phyloP scores from a whole-genome alignment of 2,113 vertebrate genomes.

The Xenopus laevis region DNA sequence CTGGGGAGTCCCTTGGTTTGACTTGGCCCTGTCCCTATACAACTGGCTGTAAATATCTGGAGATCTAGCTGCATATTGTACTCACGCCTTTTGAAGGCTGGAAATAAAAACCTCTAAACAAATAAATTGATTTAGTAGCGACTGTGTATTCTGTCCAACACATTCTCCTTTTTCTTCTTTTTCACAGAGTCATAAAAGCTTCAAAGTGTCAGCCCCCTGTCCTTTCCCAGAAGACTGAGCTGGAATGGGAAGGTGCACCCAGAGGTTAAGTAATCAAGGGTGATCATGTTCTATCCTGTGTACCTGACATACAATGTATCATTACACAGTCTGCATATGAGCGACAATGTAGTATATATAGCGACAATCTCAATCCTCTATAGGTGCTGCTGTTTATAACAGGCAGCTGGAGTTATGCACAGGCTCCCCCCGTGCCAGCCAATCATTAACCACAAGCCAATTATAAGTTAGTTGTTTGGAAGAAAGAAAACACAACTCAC shows the following conservation, averaged over 20 bases:
- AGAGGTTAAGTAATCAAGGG: slow-evolving; percentile 25
- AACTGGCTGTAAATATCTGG: slow-evolving; percentile 11
- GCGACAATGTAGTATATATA: not conserved
- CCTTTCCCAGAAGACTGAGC: not conserved
- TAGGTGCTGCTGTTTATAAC: too few species aligned
- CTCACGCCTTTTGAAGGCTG: slow-evolving; percentile 18
- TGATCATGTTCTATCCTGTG: not conserved
- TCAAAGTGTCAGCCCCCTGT: not conserved
- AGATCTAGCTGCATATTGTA: not conserved
- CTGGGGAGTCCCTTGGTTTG: not conserved
- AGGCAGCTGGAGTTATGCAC: too few species aligned
- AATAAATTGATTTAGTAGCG: slow-evolving; percentile 12
- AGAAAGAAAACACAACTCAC: too few species aligned
- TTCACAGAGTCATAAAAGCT: not conserved
- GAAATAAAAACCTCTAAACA: slow-evolving; percentile 4
- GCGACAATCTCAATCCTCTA: too few species aligned
- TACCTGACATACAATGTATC: not conserved
- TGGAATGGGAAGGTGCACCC: not conserved
- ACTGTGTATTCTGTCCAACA: not conserved
- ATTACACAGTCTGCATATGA: not conserved
- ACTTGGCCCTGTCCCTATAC: not conserved
- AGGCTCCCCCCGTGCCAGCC: too few species aligned
- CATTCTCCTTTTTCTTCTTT: slow-evolving; percentile 4
- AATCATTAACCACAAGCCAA: too few species aligned
- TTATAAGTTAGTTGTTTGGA: too few species aligned